Percentiles rank a stretch among this genome's conserved stretches.
Conservation (phyloP, 1,140 invertebrate genomes). For the Brachionus paranguensis region DNA sequence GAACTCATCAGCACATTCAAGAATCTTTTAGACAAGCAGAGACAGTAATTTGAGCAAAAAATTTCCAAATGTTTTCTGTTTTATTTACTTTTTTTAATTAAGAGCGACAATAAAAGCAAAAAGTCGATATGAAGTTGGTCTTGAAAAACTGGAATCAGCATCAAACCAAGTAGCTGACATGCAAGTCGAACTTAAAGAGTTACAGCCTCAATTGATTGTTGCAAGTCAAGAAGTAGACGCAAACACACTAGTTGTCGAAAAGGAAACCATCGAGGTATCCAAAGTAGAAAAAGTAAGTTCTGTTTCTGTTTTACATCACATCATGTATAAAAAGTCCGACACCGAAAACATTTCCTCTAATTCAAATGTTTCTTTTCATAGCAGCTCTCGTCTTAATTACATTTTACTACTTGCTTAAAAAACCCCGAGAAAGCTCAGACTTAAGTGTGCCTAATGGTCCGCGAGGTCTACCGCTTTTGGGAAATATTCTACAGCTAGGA, state of each 20-base stretch:
- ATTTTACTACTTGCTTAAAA: neutral
- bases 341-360: neutral
- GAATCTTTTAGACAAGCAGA: constrained; percentile 50
- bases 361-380: neutral
- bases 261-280: constrained; percentile 55
- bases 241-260: constrained; percentile 82
- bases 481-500: constrained; percentile 44
- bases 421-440: neutral
- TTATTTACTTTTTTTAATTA: neutral
- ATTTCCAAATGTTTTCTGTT: neutral
- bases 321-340: neutral
- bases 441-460: constrained; percentile 42
- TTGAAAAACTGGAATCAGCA: constrained; percentile 56
- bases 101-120: constrained; percentile 26
- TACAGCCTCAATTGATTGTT: constrained; percentile 81
- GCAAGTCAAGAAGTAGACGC: constrained; percentile 89
- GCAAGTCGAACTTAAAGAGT: constrained; percentile 71
- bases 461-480: constrained; percentile 44
- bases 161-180: constrained; percentile 61
- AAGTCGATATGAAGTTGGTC: constrained; percentile 56
- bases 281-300: constrained; percentile 54
- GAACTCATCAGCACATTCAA: constrained; percentile 57
- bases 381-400: neutral
- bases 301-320: neutral
- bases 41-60: constrained; percentile 59